phyloP scores from a whole-genome alignment of 1,140 invertebrate genomes.

The Meloidogyne chitwoodi region DNA sequence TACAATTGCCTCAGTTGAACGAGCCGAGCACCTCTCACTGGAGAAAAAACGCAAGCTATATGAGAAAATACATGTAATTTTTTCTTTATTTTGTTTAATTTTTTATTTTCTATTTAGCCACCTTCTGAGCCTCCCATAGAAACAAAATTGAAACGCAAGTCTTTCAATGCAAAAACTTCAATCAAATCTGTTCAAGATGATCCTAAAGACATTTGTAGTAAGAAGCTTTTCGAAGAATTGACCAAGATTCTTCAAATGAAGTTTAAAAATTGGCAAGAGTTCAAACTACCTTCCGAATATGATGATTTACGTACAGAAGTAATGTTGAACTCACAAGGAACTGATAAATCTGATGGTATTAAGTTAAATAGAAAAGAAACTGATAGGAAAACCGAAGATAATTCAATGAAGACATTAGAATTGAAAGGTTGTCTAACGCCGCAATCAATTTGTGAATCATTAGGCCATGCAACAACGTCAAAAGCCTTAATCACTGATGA shows the following conservation, averaged over 20 bases:
- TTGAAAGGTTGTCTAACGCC: too few species aligned
- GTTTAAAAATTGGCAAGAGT: not conserved
- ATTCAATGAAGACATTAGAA: not conserved
- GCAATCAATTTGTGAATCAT: not conserved
- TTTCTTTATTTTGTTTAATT: not conserved
- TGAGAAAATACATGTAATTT: not conserved
- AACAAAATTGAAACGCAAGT: not conserved
- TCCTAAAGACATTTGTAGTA: not conserved
- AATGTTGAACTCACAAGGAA: not conserved
- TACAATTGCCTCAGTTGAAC: not conserved
- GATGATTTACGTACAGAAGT: not conserved
- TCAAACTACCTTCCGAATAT: not conserved
- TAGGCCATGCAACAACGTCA: not conserved
- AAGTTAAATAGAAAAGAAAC: too few species aligned
- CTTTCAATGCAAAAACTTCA: not conserved
- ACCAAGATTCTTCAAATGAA: not conserved
- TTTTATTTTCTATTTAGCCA: not conserved
- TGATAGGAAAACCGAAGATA: not conserved
- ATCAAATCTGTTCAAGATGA: not conserved
- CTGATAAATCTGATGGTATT: too few species aligned
- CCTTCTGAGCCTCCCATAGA: not conserved
- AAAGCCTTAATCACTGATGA: not conserved
- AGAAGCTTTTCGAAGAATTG: not conserved
- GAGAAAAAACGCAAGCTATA: constrained; percentile 4
- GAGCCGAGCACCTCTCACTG: not conserved